Evolutionary conservation across 2,113 vertebrate genomes (phyloP).

Genomic region (Solea senegalensis): DNA sequence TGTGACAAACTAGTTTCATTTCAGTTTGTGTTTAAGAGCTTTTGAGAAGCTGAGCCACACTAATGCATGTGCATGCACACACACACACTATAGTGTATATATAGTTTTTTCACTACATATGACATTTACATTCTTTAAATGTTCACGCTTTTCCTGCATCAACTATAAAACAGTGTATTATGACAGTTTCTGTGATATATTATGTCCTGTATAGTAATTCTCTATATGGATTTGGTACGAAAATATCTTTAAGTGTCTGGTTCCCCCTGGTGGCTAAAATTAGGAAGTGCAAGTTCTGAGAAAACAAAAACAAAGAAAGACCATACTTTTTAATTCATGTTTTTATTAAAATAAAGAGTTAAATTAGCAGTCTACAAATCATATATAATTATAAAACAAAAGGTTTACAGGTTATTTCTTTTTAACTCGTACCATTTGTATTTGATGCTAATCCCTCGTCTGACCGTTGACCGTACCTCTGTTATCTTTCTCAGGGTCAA

Average conservation of each 20-base stretch:
- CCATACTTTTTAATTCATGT: background rate
- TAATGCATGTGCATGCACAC: too few relatives aligned
- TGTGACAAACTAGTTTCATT: too few relatives aligned
- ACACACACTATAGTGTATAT: too few relatives aligned
- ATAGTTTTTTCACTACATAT: too few relatives aligned
- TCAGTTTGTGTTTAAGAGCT: too few relatives aligned
- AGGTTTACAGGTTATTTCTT: background rate
- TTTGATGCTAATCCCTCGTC: background rate
- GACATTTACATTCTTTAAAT: too few relatives aligned
- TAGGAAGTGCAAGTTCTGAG: constrained; percentile 15
- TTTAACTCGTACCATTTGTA: constrained; percentile 3
- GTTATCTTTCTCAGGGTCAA: constrained; percentile 44
- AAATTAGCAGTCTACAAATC: constrained; percentile 5
- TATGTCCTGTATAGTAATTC: too few relatives aligned
- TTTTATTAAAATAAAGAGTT: constrained; percentile 12
- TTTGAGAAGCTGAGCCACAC: too few relatives aligned
- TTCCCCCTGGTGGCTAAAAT: constrained; percentile 42
- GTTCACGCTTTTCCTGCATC: too few relatives aligned
- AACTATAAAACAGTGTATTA: too few relatives aligned
- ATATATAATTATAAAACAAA: background rate
- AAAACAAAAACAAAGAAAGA: background rate
- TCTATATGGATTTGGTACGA: background rate
- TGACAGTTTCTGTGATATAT: too few relatives aligned
- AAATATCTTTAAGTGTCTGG: constrained; percentile 18
- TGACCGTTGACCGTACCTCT: constrained; percentile 9